Percentiles rank a stretch among this genome's conserved stretches.
Conservation (phyloP, 2,888 invertebrate genomes). For the Doris montereyensis region DNA sequence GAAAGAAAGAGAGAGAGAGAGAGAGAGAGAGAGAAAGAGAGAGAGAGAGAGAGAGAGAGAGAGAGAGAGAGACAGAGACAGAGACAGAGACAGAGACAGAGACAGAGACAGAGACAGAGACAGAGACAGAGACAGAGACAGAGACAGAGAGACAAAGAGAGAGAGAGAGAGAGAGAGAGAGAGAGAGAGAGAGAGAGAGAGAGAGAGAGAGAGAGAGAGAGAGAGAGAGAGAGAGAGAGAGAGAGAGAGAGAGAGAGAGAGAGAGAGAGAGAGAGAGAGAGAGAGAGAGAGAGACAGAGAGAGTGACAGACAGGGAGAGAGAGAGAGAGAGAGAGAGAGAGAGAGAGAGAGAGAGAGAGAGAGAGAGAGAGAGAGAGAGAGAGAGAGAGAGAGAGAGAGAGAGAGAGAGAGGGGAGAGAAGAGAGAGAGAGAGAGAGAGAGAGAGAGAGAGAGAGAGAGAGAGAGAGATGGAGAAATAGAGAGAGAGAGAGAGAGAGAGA, state of each 20-base stretch:
- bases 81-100: neutral
- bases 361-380: too few relatives aligned
- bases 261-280: too few relatives aligned
- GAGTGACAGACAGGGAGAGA: too few relatives aligned
- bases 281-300: too few relatives aligned
- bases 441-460: conserved; percentile 26
- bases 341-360: too few relatives aligned
- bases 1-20: neutral
- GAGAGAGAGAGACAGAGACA: neutral
- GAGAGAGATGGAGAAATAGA: conserved; percentile 22
- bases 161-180: conserved; percentile 29
- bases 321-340: too few relatives aligned
- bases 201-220: too few relatives aligned
- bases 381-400: too few relatives aligned
- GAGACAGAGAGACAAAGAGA: neutral
- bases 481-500: conserved; percentile 27
- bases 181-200: too few relatives aligned
- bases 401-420: too few relatives aligned
- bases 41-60: neutral
- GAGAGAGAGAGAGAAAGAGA: conserved; percentile 8
- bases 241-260: too few relatives aligned
- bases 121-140: neutral
- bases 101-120: neutral
- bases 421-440: conserved; percentile 29
- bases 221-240: too few relatives aligned